These are phyloP conservation scores for Brachionus plicatilis DNA, from an alignment of 1,140 invertebrate genomes.

Conservation along the genomic window DNA sequence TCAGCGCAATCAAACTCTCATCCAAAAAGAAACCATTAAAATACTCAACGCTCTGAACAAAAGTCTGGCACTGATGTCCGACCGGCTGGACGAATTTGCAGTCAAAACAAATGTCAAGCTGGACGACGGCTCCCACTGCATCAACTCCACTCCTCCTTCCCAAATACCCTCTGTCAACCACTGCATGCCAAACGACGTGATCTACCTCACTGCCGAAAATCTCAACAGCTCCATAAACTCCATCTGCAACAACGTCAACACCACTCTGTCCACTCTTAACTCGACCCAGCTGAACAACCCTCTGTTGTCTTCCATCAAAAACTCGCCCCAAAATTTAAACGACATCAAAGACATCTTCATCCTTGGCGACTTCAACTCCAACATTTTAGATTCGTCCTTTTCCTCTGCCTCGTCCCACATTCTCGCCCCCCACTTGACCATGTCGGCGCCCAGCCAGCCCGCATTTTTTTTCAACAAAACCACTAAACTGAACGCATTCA, in stretches of 20 bases:
- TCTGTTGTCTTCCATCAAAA: not conserved
- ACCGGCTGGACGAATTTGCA: slow-evolving; percentile 19
- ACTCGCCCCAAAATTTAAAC: slow-evolving; percentile 1
- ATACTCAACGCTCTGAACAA: slow-evolving; percentile 2
- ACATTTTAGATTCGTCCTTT: not conserved
- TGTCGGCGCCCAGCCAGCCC: not conserved
- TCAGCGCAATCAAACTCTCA: not conserved
- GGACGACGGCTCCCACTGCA: not conserved
- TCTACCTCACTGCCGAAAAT: slow-evolving; percentile 18
- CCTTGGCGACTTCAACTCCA: not conserved
- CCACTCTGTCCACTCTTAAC: not conserved
- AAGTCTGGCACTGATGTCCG: slow-evolving; percentile 2
- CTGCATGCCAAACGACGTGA: not conserved
- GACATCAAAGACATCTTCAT: slow-evolving; percentile 24
- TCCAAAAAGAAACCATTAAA: slow-evolving; percentile 23
- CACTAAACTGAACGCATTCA: slow-evolving; percentile 1
- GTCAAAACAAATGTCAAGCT: slow-evolving; percentile 19
- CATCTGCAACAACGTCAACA: not conserved
- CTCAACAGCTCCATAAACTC: slow-evolving; percentile 6
- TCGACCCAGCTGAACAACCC: not conserved
- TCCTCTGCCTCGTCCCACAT: not conserved
- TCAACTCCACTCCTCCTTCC: not conserved
- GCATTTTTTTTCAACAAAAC: not conserved
- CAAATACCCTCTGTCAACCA: not conserved
- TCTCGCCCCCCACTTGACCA: not conserved